Evolutionary conservation across 1,140 invertebrate genomes (phyloP), one percentile per base, ranked within the genome.

Genomic region (Heliconius congener): DNA sequence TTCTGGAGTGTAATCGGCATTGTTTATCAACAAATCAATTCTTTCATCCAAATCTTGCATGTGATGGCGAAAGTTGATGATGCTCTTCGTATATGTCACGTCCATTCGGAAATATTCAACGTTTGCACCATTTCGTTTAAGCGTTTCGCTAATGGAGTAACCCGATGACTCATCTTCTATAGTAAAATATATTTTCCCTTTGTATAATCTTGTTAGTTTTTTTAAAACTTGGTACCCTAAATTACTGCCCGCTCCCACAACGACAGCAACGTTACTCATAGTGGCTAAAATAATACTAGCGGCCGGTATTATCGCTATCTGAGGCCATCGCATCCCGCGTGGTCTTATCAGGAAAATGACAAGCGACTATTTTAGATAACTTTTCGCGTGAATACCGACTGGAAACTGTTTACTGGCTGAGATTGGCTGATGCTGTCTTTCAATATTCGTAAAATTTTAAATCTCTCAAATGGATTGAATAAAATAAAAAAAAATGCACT

Each of bases 131-230:
- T 85, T 81, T 76, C 82, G 87, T 70, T 90, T 82, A 2, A 94
- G 71, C 8, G 84, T 86, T 60, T 92, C 87, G 27, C 88, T 84
- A 72, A 94, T 90, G 18, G 88, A 88, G 81, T 85, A 91, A 8
- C 93, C 93, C 2, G 83, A 84, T 3, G 89, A 82, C 66, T 91
- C 89, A 46, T 94, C 92, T 87, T 94, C 93, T 6, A 92, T 90
- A 1, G 93, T 94, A 77, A 91, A 94, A 78, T 94, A 94, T 30
- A 94, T 91, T 82, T 91, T 93, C 39, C 90, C 90, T 73, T 91
- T 81, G 84, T 93, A 92, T 0, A 83, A 73, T 74, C 86, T 85
- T 23, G 84, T 87, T 8, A 94, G 86, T 84, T 90, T 91, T 78
- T 89, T 94, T 39, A 94, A 79, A 2, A 94, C 89, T 82, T 94